phyloP scores from a whole-genome alignment of 2,888 invertebrate genomes.

The Byasa hedistus region DNA sequence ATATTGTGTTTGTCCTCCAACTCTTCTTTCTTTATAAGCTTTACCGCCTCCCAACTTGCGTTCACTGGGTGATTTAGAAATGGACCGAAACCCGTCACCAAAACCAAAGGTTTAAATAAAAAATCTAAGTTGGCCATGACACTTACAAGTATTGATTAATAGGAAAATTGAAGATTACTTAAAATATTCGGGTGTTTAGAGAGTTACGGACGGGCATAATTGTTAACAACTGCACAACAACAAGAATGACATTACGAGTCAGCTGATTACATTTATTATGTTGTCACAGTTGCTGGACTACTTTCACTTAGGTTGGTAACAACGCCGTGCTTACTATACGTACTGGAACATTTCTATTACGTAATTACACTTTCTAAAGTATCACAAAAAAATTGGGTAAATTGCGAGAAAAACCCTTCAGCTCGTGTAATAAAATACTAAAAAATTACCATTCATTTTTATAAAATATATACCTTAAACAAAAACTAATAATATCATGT shows the following conservation, averaged over 20 bases:
- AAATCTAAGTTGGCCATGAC: conserved; percentile 49
- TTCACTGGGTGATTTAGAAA: conserved; percentile 85
- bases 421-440: no score
- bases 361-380: no score
- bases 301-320: neutral
- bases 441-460: no score
- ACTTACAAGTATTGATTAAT: neutral
- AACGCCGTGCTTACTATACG: neutral
- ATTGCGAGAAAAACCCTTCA: no score
- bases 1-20: conserved; percentile 74
- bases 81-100: conserved; percentile 90
- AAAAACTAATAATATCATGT: no score
- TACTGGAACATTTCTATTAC: no score
- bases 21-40: conserved; percentile 77
- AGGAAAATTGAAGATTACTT: neutral
- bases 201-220: neutral
- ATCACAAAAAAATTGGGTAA: no score
- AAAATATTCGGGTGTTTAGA: neutral
- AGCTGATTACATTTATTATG: conserved; percentile 47
- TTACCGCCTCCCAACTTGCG: conserved; percentile 91
- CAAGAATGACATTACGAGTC: conserved; percentile 40
- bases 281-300: conserved; percentile 39
- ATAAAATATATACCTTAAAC: no score
- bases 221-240: conserved; percentile 13
- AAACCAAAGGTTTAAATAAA: conserved; percentile 64